Evolutionary conservation across 2,888 invertebrate genomes (phyloP), one percentile per base, ranked within the genome.

Genomic region (Noctua fimbriata): DNA sequence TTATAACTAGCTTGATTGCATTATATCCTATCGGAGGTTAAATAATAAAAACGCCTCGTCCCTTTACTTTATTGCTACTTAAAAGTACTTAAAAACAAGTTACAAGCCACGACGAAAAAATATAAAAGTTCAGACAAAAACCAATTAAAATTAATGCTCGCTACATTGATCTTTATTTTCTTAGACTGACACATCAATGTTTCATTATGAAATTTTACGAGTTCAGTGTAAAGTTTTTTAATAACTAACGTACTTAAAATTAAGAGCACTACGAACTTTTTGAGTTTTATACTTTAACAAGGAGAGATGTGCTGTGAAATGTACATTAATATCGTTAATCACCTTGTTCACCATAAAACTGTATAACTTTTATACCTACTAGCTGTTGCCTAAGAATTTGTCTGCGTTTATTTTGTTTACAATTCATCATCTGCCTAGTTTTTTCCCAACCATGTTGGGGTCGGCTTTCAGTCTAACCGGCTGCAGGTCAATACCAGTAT

Each of bases 181-280:
- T 87, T 84, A 73, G 74, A 83, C 78, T 85, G 84, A 78, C 60
- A 84, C 82, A 88, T 87, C 84, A 88, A 89, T 84, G 77, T 87
- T 89, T 88, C 82, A 89, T 89, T 86, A 78, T 78, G 74, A 73
- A 78, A 58, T 82, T 90, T 90, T 89, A 90, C 78, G 83, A 83
- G 65, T 70, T 28, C 49, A 52, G 47, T 32, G 65, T 79, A 81
- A 86, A 87, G 73, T 84, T 87, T 84, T 73, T 66, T 24, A 32
- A 32, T 58, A 73, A 67, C 36, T 32, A 69, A 58, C 18, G 66
- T 18, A 69, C 41, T 70, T 58, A n/a, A 65, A 70, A 49, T 70
- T 0, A 58, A 66, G 16, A 70, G 24, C 18, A 70, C 9, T 55
- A 63, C 24, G 9, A 69, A 58, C 24, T 76, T 76, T 70, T 52